phyloP scores from a whole-genome alignment of 1,140 invertebrate species.

The Apis laboriosa region DNA sequence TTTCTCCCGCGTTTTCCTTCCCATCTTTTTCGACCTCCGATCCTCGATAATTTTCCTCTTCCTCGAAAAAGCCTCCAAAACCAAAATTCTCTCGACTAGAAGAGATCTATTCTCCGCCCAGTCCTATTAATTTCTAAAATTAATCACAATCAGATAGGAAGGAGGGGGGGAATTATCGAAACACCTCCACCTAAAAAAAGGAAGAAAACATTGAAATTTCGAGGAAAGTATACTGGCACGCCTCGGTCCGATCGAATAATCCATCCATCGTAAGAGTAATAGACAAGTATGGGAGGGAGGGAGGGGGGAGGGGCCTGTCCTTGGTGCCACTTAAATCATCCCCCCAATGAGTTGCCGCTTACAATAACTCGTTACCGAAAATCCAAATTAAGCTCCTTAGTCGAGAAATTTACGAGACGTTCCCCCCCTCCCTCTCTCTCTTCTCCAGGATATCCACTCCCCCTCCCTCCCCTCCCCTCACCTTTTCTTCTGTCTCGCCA shows the following conservation, averaged over 20 bases:
- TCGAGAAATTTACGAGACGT: slow-evolving; percentile 79
- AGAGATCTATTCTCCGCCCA: no score
- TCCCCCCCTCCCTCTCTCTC: slow-evolving; percentile 47
- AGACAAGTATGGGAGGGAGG: slow-evolving; percentile 32
- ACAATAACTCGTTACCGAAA: slow-evolving; percentile 80
- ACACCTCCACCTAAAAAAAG: no score
- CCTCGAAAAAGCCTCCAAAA: no score
- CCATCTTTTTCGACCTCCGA: background rate
- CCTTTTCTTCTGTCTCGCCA: slow-evolving; percentile 18
- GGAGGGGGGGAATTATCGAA: no score
- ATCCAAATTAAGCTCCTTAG: slow-evolving; percentile 82
- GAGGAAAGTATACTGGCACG: no score
- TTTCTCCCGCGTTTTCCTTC: slow-evolving; percentile 45
- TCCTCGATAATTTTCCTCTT: background rate
- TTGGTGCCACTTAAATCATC: slow-evolving; percentile 68
- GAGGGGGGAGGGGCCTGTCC: slow-evolving; percentile 48
- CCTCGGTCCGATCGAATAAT: slow-evolving; percentile 49
- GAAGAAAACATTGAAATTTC: no score
- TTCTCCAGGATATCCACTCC: background rate
- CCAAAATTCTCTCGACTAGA: no score
- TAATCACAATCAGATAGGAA: no score
- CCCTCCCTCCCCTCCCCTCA: slow-evolving; percentile 26
- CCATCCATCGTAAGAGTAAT: slow-evolving; percentile 57
- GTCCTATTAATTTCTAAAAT: no score
- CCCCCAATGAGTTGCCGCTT: slow-evolving; percentile 71